phyloP scores from a whole-genome alignment of 2,888 invertebrate species.

The Leptinotarsa peninsularis region DNA sequence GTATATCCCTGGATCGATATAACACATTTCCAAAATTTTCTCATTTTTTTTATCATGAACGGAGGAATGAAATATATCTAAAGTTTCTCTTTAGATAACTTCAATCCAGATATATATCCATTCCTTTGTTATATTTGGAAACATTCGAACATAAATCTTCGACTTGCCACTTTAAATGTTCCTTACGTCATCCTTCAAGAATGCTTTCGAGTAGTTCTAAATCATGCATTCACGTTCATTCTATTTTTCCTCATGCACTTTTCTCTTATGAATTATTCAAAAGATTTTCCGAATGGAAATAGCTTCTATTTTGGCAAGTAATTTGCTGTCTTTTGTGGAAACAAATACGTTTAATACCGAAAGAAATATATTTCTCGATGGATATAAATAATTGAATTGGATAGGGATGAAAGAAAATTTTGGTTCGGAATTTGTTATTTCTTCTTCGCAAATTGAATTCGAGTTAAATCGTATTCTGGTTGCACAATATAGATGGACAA shows the following conservation, averaged over 20 bases:
- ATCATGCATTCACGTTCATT: conserved; percentile 34
- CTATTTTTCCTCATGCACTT: conserved; percentile 37
- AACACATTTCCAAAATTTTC: background rate
- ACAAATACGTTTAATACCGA: conserved; percentile 7
- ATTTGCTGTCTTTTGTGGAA: conserved; percentile 27
- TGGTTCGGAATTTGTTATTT: conserved; percentile 2
- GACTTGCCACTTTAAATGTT: conserved; percentile 7
- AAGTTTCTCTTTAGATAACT: conserved; percentile 12
- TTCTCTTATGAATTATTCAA: conserved; percentile 29
- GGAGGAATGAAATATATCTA: background rate
- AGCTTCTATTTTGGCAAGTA: conserved; percentile 15
- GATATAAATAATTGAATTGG: conserved; percentile 18
- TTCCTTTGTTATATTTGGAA: conserved; percentile 8
- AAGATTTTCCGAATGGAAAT: conserved; percentile 20
- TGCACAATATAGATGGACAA: background rate
- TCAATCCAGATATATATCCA: conserved; percentile 3
- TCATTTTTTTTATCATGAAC: background rate
- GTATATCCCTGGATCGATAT: background rate
- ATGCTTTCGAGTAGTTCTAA: conserved; percentile 29
- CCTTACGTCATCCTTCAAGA: conserved; percentile 25
- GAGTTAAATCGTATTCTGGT: background rate
- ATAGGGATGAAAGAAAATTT: conserved; percentile 8
- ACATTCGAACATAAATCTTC: conserved; percentile 16
- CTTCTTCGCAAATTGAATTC: background rate
- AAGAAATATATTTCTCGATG: conserved; percentile 10